These are phyloP conservation scores for Simalia tracyae DNA, from an alignment of 2,797 vertebrate species.

Conservation along the genomic window DNA sequence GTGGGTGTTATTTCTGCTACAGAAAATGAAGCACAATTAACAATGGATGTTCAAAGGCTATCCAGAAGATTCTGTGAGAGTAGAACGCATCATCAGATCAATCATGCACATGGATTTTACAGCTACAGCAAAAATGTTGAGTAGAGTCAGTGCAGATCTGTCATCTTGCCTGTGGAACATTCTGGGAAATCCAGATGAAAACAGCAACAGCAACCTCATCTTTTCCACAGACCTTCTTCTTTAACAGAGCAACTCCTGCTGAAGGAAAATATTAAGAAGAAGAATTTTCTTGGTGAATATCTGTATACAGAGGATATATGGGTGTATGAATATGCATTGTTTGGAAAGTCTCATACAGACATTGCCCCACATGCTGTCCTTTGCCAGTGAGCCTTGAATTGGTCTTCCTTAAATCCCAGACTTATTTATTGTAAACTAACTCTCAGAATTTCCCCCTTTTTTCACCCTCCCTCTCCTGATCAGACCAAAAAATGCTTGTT, in stretches of 20 bases:
- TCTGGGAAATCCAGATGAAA: not conserved
- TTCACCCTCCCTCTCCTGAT: not conserved
- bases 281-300: not conserved
- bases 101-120: not conserved
- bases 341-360: conserved; percentile 44
- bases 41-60: not conserved
- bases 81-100: not conserved
- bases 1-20: not conserved
- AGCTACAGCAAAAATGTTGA: not conserved
- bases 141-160: not conserved
- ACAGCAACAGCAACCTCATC: not conserved
- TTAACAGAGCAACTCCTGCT: not conserved
- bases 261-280: not conserved
- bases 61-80: not conserved
- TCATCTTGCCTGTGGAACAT: not conserved
- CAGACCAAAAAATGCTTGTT: conserved; percentile 30
- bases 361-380: conserved; percentile 50
- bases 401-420: conserved; percentile 37
- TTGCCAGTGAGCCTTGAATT: conserved; percentile 48
- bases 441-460: conserved; percentile 14
- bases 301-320: not conserved
- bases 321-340: conserved; percentile 56
- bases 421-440: conserved; percentile 39
- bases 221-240: not conserved
- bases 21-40: not conserved